Conservation (phyloP, 2,888 invertebrate species). For the Theodoxus fluviatilis region DNA sequence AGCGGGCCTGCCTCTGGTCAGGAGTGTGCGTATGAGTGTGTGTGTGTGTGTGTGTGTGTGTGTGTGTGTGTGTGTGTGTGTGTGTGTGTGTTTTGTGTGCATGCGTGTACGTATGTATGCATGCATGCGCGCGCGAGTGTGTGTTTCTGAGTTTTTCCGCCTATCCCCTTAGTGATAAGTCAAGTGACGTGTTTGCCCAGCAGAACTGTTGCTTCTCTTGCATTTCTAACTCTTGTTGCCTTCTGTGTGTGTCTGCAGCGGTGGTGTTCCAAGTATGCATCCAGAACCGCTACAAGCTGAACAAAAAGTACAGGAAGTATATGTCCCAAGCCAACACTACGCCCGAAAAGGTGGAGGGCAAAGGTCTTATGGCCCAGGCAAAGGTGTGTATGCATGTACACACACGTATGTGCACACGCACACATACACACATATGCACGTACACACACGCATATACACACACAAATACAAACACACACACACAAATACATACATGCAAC, state of each 20-base stretch:
- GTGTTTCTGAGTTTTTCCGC: neutral
- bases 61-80: slow-evolving; percentile 6
- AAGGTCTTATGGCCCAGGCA: slow-evolving; percentile 43
- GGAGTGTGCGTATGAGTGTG: neutral
- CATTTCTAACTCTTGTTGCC: too few relatives aligned
- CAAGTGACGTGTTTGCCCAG: too few relatives aligned
- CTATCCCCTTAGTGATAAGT: too few relatives aligned
- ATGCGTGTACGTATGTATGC: neutral
- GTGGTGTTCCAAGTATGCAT: slow-evolving; percentile 64
- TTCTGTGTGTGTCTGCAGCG: slow-evolving; percentile 39
- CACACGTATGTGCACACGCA: neutral
- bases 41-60: neutral
- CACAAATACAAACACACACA: too few relatives aligned
- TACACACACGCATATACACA: too few relatives aligned
- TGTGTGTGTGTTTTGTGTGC: neutral
- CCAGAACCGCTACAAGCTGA: slow-evolving; percentile 65
- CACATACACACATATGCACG: too few relatives aligned
- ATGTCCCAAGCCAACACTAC: slow-evolving; percentile 36
- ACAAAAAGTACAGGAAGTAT: slow-evolving; percentile 59
- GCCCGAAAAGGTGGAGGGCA: slow-evolving; percentile 37
- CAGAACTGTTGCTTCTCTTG: too few relatives aligned
- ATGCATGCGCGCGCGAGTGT: neutral
- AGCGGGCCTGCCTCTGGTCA: neutral
- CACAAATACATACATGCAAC: too few relatives aligned
- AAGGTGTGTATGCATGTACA: slow-evolving; percentile 34